Evolutionary conservation across 2,888 invertebrate genomes (phyloP), one percentile per base, ranked within the genome.

Genomic region (Patella depressa): DNA sequence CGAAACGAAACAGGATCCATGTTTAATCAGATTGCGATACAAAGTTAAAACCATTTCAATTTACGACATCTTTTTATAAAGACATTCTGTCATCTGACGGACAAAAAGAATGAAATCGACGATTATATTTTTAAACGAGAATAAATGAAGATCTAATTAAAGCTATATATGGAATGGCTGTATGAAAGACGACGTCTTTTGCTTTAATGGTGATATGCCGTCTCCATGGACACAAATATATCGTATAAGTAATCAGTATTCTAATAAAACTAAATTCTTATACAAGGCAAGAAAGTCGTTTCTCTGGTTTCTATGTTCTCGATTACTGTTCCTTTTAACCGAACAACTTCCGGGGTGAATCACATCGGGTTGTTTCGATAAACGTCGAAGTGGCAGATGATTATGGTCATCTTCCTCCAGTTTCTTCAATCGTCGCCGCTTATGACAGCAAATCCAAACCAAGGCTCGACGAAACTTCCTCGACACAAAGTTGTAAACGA

Each of bases 401-500:
- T 65, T 9, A 24, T 65, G 19, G 9, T 65, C 24, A 24, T 24
- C 24, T 24, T 65, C 19, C 19, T 65, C 65, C 11, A 24, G 11
- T 65, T 65, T 65, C 3, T 19, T 65, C 65, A 65, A 24, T 45
- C 72, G 57, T 0, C 78, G 80, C 4, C 80, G 69, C 53, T 76
- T 74, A 76, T 81, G 80, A 55, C 80, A 82, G 55, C 81, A 82
- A 55, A 82, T 69, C 81, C 84, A 80, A 14, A 79, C 19, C 19
- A 84, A 75, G 3, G 82, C 84, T 3, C 81, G 77, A 14, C 84
- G 79, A 76, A 82, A 84, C 76, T 82, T 81, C 29, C 74, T 53
- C 14, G 74, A 74, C 11, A 84, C 82, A 75, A 84, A 82, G 75
- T 84, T 84, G 75, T 84, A 84, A 34, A 84, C 81, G 73, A 84